Percentiles rank a stretch among this genome's conserved stretches.
These are phyloP conservation scores for Holothuria leucospilota DNA, from an alignment of 53 echinoderm and acorn worm species.

Conservation along the genomic window DNA sequence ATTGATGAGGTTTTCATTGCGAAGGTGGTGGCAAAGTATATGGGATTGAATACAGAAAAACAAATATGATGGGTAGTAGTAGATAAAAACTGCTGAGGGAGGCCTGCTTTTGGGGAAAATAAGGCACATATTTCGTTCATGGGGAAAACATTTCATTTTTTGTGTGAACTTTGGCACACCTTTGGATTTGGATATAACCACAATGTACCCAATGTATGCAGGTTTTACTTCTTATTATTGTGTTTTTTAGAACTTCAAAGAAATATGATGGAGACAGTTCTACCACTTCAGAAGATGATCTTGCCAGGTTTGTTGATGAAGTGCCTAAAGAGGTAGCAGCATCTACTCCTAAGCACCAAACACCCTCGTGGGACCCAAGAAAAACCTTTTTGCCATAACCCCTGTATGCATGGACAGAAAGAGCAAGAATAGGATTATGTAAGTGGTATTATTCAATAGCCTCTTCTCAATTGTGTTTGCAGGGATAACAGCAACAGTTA, in stretches of 20 bases:
- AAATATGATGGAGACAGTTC: no score
- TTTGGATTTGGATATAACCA: constrained; percentile 35
- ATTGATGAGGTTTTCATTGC: constrained; percentile 36
- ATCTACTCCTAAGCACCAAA: no score
- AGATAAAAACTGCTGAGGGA: constrained; percentile 24
- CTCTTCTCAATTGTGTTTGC: no score
- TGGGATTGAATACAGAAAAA: constrained; percentile 17
- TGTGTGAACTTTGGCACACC: constrained; percentile 45
- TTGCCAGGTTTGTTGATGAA: no score
- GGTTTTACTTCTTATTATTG: background rate
- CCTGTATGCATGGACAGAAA: no score
- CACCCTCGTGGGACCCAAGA: no score
- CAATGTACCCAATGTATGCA: background rate
- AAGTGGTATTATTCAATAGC: no score
- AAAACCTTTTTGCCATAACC: no score
- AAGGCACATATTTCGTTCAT: constrained; percentile 34
- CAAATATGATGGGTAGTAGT: constrained; percentile 1
- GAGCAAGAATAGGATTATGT: no score
- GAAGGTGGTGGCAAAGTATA: constrained; percentile 37
- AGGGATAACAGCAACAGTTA: no score
- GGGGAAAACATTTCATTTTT: background rate
- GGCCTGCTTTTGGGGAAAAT: constrained; percentile 42
- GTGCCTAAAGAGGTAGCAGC: no score
- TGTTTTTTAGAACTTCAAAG: background rate
- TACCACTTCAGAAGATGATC: no score